Percentiles rank a stretch among this genome's conserved stretches.
phyloP scores from a whole-genome alignment of 2,888 invertebrate species.

The Ligdia adustata region DNA sequence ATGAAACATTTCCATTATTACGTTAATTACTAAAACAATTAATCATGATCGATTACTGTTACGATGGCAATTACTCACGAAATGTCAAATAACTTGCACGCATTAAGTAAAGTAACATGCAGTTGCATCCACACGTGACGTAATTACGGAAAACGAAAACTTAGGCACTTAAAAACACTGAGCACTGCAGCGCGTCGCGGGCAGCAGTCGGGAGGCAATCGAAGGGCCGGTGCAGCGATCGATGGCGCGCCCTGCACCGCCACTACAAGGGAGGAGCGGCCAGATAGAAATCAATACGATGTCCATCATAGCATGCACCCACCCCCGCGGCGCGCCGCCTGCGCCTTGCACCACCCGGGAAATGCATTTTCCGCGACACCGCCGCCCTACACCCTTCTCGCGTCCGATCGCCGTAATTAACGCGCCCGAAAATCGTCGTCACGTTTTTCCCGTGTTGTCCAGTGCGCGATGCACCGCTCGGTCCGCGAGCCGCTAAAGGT shows the following conservation, averaged over 20 bases:
- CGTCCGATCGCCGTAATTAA: constrained; percentile 35
- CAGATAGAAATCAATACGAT: constrained; percentile 85
- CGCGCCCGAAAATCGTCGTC: constrained; percentile 45
- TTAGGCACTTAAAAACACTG: constrained; percentile 49
- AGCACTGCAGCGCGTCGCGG: constrained; percentile 49
- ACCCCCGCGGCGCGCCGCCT: constrained; percentile 84
- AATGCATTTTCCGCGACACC: constrained; percentile 75
- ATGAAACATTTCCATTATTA: constrained; percentile 14
- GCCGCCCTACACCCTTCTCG: constrained; percentile 61
- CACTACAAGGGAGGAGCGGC: constrained; percentile 81
- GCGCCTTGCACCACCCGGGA: constrained; percentile 77
- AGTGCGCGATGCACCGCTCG: constrained; percentile 70
- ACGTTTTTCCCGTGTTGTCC: constrained; percentile 58
- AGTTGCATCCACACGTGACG: constrained; percentile 65
- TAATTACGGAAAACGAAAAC: constrained; percentile 43
- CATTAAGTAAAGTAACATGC: constrained; percentile 43
- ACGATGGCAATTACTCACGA: constrained; percentile 30
- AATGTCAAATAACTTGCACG: constrained; percentile 29
- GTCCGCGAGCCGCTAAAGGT: constrained; percentile 50
- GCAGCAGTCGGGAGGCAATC: constrained; percentile 52
- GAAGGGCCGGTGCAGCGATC: constrained; percentile 77
- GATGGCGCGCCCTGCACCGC: constrained; percentile 79
- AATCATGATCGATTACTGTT: constrained; percentile 19
- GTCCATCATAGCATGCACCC: constrained; percentile 86
- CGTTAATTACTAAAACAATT: constrained; percentile 19